Conservation (phyloP, 2,113 vertebrate genomes). For the Cranoglanis bouderius region DNA sequence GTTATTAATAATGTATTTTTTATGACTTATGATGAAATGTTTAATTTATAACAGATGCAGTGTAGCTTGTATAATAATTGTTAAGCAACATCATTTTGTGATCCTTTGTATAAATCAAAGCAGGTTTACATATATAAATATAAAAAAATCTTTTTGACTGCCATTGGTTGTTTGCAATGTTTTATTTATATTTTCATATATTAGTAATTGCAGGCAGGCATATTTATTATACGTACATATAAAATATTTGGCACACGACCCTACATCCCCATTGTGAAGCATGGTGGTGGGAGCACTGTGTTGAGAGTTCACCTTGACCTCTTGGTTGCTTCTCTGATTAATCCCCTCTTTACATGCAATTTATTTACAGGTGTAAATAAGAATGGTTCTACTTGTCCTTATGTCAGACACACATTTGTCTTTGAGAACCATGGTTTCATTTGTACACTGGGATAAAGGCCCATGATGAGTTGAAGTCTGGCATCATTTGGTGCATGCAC, state of each 20-base stretch:
- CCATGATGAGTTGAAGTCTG: background rate
- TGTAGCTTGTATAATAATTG: slow-evolving; percentile 57
- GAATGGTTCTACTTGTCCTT: background rate
- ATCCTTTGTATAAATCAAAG: slow-evolving; percentile 61
- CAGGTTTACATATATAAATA: slow-evolving; percentile 49
- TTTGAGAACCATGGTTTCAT: background rate
- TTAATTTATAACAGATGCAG: slow-evolving; percentile 52
- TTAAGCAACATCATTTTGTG: slow-evolving; percentile 59
- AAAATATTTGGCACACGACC: background rate
- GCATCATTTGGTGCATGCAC: background rate
- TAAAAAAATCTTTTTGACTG: slow-evolving; percentile 61
- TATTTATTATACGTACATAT: too few relatives aligned
- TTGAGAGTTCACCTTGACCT: background rate
- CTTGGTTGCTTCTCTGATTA: background rate
- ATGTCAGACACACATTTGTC: background rate
- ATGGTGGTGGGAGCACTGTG: background rate
- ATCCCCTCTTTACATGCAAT: background rate
- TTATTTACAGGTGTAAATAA: background rate
- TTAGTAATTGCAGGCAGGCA: background rate
- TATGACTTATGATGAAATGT: slow-evolving; percentile 50
- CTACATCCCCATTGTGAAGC: background rate
- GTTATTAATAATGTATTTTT: slow-evolving; percentile 36
- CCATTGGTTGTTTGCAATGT: background rate
- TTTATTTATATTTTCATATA: background rate
- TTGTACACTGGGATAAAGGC: background rate